Conservation (phyloP, 2,797 vertebrate species). For the Nannoperca australis region DNA sequence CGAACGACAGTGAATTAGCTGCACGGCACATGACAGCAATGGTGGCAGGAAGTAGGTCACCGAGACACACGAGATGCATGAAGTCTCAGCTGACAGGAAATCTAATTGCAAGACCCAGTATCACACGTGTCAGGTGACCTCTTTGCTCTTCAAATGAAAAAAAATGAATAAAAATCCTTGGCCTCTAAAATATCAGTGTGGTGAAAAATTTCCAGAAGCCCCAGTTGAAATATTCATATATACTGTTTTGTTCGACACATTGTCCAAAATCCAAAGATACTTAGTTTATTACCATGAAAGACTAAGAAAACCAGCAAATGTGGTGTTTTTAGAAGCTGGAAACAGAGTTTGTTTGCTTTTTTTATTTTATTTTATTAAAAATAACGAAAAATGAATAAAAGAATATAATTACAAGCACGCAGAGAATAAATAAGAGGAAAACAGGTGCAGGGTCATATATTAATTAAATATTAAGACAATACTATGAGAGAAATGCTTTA, state of each 20-base stretch:
- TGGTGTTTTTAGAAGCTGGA: neutral
- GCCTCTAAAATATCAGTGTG: neutral
- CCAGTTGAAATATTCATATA: neutral
- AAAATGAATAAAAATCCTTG: too few species aligned
- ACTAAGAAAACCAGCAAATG: neutral
- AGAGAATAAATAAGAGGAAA: too few species aligned
- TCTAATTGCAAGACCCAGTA: slow-evolving; percentile 57
- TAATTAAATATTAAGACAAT: neutral
- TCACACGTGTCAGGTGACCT: slow-evolving; percentile 64
- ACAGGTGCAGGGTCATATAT: neutral
- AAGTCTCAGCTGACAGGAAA: slow-evolving; percentile 79
- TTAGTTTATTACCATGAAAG: neutral
- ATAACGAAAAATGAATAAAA: neutral
- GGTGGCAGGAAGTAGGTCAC: slow-evolving; percentile 5
- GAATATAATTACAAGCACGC: neutral
- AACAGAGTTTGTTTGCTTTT: neutral
- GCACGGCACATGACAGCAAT: slow-evolving; percentile 48
- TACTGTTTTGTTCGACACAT: neutral
- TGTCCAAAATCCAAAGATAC: neutral
- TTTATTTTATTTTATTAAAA: too few species aligned
- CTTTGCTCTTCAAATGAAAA: neutral
- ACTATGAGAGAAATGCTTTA: neutral
- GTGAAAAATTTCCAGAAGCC: neutral
- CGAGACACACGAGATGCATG: slow-evolving; percentile 4
- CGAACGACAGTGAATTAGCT: neutral